These are phyloP conservation scores for Isaurus tuberculatus DNA, from an alignment of 92 coral and sea anemone species.

Conservation along the genomic window DNA sequence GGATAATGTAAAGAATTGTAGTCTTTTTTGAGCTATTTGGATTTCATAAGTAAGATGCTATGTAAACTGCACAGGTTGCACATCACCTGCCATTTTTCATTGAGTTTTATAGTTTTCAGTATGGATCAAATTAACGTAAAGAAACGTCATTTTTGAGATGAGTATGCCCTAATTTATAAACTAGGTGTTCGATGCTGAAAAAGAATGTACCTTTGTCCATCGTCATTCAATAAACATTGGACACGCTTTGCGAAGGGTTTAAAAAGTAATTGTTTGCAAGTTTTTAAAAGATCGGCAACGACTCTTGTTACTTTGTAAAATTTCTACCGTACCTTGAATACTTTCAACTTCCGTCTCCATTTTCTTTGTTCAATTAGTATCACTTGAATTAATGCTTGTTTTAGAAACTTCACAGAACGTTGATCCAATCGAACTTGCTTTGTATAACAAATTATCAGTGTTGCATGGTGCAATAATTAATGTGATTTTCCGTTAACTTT, in stretches of 20 bases:
- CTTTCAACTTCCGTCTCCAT: conserved; percentile 1
- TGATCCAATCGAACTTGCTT: background rate
- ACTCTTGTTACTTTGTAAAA: background rate
- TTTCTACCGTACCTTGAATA: background rate
- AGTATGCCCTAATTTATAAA: too few species aligned
- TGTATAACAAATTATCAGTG: background rate
- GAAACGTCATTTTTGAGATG: too few species aligned
- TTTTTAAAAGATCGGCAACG: background rate
- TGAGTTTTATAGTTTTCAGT: too few species aligned
- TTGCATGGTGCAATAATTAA: background rate
- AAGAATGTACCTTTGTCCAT: background rate
- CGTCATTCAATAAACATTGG: background rate
- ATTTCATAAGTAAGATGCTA: too few species aligned
- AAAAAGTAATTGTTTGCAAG: background rate
- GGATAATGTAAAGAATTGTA: too few species aligned
- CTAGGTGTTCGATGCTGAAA: too few species aligned
- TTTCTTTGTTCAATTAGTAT: background rate
- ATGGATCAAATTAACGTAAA: background rate
- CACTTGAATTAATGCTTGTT: background rate
- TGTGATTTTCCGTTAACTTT: background rate
- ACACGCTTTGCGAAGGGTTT: background rate
- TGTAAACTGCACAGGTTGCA: too few species aligned
- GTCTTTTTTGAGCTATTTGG: too few species aligned
- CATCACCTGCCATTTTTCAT: too few species aligned
- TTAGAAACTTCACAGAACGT: background rate